Evolutionary conservation across 2,797 vertebrate genomes (phyloP), one percentile per base, ranked within the genome.

Genomic region (Spinus olivaceus): DNA sequence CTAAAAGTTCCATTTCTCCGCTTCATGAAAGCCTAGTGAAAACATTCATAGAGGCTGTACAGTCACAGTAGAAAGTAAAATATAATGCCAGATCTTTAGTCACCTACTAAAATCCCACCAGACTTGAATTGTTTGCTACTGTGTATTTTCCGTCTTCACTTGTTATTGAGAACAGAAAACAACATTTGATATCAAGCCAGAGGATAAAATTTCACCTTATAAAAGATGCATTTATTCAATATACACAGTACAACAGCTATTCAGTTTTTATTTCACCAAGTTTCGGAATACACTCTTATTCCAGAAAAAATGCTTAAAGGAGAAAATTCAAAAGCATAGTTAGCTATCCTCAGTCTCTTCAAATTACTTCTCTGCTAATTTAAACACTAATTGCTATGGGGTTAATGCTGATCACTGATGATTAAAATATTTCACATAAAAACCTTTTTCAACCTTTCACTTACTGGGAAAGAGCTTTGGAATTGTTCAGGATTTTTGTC

Each of bases 351-450:
- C 54, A 41, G 33, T 46, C n/a, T 77, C 42, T 86, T 50, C 51
- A 82, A 86, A 95, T 83, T 85, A 73, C 13, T 93, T 90, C 25
- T 65, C 60, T 28, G 32, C 53, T 90, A 86, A 83, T 80, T 94
- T 65, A 69, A 69, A 49, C 3, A 4, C 10, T 84, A 70, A 81
- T 91, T 94, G 47, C 56, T 77, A 17, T 61, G 47, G 27, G 59
- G 22, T 2, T 69, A 41, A 64, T 57, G 60, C 46, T 69, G 32
- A 61, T 72, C 59, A 65, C 50, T 65, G 18, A 10, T 77, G 64
- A 82, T 81, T 83, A 83, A 70, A 96, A 73, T 65, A 53, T 66
- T 86, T 86, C 35, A 59, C 28, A 81, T 47, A 54, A 66, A 86
- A 69, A 33, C 11, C 15, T 42, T 46, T 77, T 81, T 70, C 47